Conservation (phyloP, 2,888 invertebrate genomes). For the Orchesellides sinensis region DNA sequence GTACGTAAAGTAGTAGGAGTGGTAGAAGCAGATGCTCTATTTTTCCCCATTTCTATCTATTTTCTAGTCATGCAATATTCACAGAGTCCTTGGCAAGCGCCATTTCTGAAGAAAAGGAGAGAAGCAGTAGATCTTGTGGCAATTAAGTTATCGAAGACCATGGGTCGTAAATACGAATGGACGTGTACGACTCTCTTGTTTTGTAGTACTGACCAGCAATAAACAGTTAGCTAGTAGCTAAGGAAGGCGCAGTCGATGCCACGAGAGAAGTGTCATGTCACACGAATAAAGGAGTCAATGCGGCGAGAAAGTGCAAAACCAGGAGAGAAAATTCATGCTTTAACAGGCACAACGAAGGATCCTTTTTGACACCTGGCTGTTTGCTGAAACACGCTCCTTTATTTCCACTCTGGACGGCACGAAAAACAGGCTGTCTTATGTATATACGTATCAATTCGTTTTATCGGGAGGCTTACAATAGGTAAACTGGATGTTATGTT, state of each 20-base stretch:
- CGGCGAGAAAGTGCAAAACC: conserved; percentile 72
- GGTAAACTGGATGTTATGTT: conserved; percentile 15
- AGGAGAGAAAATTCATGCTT: conserved; percentile 67
- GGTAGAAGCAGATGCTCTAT: conserved; percentile 47
- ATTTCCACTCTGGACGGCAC: neutral
- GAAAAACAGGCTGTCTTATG: no score
- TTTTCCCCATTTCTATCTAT: conserved; percentile 32
- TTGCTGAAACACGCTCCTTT: conserved; percentile 40
- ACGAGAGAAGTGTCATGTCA: conserved; percentile 57
- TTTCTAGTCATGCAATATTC: conserved; percentile 61
- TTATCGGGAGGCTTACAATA: no score
- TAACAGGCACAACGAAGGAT: conserved; percentile 71
- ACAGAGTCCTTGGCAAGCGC: conserved; percentile 51
- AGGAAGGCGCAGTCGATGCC: conserved; percentile 12
- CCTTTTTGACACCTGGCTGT: conserved; percentile 66
- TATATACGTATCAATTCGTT: no score
- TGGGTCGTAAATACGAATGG: conserved; percentile 52
- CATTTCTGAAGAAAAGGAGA: conserved; percentile 36
- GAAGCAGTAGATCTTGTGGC: conserved; percentile 34
- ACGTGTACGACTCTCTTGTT: conserved; percentile 15
- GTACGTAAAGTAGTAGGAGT: neutral
- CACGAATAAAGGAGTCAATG: conserved; percentile 58
- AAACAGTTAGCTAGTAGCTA: conserved; percentile 5
- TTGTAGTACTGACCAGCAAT: conserved; percentile 20
- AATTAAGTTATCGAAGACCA: conserved; percentile 60